Evolutionary conservation across 1,140 invertebrate species (phyloP).

Genomic region (Drosophila ironensis): DNA sequence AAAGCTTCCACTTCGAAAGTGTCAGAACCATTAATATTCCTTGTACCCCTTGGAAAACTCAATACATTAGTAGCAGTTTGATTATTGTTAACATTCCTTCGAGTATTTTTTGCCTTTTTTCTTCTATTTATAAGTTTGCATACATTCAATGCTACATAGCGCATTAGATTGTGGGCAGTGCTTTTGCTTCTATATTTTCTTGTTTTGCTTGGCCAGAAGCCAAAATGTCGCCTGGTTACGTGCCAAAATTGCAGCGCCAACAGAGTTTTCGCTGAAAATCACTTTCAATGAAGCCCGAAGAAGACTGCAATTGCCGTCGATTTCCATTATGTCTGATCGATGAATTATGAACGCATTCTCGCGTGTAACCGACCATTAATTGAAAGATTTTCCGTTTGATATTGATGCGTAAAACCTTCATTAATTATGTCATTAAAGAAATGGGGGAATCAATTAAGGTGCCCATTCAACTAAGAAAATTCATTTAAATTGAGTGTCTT

Average conservation of each 20-base stretch:
- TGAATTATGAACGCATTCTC: conserved; percentile 53
- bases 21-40: conserved; percentile 26
- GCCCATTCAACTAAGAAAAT: not conserved
- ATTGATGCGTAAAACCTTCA: not conserved
- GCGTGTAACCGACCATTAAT: conserved; percentile 10
- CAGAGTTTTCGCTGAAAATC: conserved; percentile 56
- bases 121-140: conserved; percentile 56
- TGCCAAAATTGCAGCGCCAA: conserved; percentile 63
- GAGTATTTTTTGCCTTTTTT: conserved; percentile 14
- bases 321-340: conserved; percentile 72
- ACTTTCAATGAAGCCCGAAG: conserved; percentile 55
- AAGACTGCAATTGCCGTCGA: conserved; percentile 39
- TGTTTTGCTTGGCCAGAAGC: conserved; percentile 47
- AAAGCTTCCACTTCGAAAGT: conserved; percentile 20
- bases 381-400: conserved; percentile 18
- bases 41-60: conserved; percentile 22
- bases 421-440: conserved; percentile 19
- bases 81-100: conserved; percentile 42
- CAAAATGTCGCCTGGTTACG: conserved; percentile 61
- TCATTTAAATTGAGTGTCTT: not conserved
- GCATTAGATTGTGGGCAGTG: conserved; percentile 42
- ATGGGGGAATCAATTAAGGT: not conserved
- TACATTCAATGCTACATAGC: conserved; percentile 49
- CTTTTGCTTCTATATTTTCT: conserved; percentile 34
- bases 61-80: conserved; percentile 17